These are phyloP conservation scores for Hemichromis elongatus DNA, from an alignment of 2,113 vertebrate species.

Conservation along the genomic window DNA sequence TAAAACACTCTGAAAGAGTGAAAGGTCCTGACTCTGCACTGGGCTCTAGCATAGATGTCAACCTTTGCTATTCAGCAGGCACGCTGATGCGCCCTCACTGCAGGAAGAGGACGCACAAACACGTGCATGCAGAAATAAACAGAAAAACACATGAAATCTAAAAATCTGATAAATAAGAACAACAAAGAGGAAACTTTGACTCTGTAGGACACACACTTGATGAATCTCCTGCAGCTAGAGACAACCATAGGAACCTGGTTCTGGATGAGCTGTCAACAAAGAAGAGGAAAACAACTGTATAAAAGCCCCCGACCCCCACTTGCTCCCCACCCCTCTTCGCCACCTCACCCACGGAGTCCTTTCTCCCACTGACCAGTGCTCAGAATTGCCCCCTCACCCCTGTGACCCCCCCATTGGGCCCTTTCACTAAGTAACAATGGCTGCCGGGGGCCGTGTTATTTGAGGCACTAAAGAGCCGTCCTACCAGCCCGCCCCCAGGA, in stretches of 20 bases:
- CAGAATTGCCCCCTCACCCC: conserved; percentile 60
- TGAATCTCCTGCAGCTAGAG: neutral
- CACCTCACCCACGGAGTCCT: conserved; percentile 46
- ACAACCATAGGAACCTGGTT: conserved; percentile 41
- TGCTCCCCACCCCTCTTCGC: conserved; percentile 1
- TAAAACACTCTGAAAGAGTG: conserved; percentile 54
- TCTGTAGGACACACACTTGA: neutral
- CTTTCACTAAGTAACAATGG: conserved; percentile 74
- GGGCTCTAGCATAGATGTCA: conserved; percentile 43
- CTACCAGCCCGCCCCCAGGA: conserved; percentile 66
- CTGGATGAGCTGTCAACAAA: conserved; percentile 73
- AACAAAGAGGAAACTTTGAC: neutral
- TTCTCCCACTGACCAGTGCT: conserved; percentile 69
- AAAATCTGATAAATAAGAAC: neutral
- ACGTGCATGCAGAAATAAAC: neutral
- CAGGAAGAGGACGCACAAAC: neutral
- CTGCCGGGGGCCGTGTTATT: conserved; percentile 73
- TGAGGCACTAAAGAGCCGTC: conserved; percentile 75
- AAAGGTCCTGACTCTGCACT: conserved; percentile 61
- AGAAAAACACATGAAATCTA: neutral
- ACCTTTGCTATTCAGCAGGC: conserved; percentile 42
- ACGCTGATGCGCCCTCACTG: neutral
- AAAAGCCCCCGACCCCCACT: conserved; percentile 43
- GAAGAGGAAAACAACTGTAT: conserved; percentile 70
- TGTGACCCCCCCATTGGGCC: conserved; percentile 51